Evolutionary conservation across 2,113 vertebrate species (phyloP), one percentile per base, ranked within the genome.

Genomic region (Anhinga anhinga): DNA sequence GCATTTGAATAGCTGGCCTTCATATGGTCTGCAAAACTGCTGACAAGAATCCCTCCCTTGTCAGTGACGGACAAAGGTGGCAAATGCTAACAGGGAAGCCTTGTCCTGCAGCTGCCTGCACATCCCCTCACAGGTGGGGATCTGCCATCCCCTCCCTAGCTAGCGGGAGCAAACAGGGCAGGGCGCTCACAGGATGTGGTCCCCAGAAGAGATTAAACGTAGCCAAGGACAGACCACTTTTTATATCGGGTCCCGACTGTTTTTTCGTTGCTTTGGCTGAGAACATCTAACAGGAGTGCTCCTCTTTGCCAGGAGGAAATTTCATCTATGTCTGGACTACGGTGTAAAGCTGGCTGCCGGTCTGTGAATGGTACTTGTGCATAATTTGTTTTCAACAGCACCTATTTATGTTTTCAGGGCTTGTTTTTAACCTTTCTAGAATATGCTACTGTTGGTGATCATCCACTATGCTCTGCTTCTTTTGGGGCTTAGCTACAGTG

Each of bases 91-190:
- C 0, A 0, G 47, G 40, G 67, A 65, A 79, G 67, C 19, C 53
- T 44, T 1, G 2, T 73, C 21, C 36, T 0, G 0, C 44, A 27
- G 22, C 38, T 21, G 62, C 40, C 36, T 38, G 73, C 34, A 13
- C 1, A 0, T 8, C 10, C 16, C 38, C 55, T 38, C 1, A 0
- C 13, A 22, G 58, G 30, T 21, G 30, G 13, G 27, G 4, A 3
- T 47, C 73, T 55, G 40, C 69, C 1, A 0, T 34, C 66, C 32
- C 59, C 34, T 63, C 23, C 3, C 1, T 6, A 19, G 32, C 27
- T 26, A 10, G 30, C 3, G 16, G 82, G n/a, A 88, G 55, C 5
- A 45, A 69, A 15, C 32, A 30, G 15, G n/a, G 14, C 49, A 94
- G 40, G 29, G 20, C 0, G 0, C 26, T 55, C 36, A 21, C 67